Conservation (phyloP, 2,888 invertebrate species). For the Drosophila pseudotakahashii region DNA sequence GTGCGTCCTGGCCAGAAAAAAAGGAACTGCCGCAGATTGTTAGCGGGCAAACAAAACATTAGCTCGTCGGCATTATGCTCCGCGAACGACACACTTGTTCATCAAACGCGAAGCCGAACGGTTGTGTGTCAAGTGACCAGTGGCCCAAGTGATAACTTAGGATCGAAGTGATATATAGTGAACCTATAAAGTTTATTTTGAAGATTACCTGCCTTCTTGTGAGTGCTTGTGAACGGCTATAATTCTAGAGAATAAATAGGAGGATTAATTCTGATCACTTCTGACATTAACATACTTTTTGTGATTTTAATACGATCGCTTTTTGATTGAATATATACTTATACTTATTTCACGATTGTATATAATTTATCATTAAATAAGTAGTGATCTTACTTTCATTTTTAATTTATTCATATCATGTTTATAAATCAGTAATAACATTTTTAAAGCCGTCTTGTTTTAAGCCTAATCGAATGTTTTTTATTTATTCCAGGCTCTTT, state of each 20-base stretch:
- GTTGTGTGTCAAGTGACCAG: conserved; percentile 72
- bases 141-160: conserved; percentile 9
- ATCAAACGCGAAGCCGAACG: conserved; percentile 74
- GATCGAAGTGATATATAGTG: conserved; percentile 21
- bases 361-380: too few relatives aligned
- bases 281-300: not conserved
- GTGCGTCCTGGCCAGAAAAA: conserved; percentile 64
- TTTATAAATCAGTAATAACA: not conserved
- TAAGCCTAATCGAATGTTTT: not conserved
- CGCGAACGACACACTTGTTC: conserved; percentile 72
- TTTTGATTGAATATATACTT: too few relatives aligned
- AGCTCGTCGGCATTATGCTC: conserved; percentile 69
- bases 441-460: not conserved
- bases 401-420: not conserved
- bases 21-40: conserved; percentile 79
- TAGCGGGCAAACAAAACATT: conserved; percentile 78
- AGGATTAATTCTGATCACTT: not conserved
- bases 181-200: not conserved
- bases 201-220: conserved; percentile 1
- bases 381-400: too few relatives aligned
- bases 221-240: conserved; percentile 12
- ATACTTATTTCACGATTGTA: too few relatives aligned
- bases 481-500: conserved; percentile 86
- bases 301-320: not conserved
- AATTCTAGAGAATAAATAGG: not conserved